These are phyloP conservation scores for Pteropus alecto DNA, from an alignment of 2,113 vertebrate species.

Conservation along the genomic window DNA sequence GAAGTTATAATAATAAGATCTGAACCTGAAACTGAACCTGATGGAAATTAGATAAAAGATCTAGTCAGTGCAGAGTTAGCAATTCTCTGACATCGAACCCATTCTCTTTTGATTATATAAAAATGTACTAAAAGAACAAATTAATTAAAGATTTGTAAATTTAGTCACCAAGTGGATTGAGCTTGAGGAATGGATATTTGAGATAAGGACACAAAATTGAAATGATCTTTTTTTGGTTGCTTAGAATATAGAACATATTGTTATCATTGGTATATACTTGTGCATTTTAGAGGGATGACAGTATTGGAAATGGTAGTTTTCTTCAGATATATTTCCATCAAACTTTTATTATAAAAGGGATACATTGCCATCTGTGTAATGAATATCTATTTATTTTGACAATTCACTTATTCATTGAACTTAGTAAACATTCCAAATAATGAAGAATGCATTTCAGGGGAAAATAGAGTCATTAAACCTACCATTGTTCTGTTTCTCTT, in stretches of 20 bases:
- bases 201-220: neutral
- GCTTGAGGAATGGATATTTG: neutral
- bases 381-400: neutral
- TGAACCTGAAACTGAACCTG: neutral
- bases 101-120: neutral
- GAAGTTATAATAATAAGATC: neutral
- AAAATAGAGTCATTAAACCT: neutral
- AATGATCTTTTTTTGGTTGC: neutral
- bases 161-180: neutral
- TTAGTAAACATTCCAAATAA: constrained; percentile 15
- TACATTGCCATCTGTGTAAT: neutral
- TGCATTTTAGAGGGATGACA: neutral
- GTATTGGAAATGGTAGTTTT: constrained; percentile 12
- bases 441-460: neutral
- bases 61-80: neutral
- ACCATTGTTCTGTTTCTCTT: constrained; percentile 40
- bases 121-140: neutral
- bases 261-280: neutral
- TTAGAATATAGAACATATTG: neutral
- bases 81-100: neutral
- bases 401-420: neutral
- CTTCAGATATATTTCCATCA: neutral
- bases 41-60: neutral
- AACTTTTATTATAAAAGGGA: constrained; percentile 15
- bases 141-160: constrained; percentile 1